Base-by-base conservation (phyloP, 2,888 invertebrate species). In the Drosophila setosimentum region DNA sequence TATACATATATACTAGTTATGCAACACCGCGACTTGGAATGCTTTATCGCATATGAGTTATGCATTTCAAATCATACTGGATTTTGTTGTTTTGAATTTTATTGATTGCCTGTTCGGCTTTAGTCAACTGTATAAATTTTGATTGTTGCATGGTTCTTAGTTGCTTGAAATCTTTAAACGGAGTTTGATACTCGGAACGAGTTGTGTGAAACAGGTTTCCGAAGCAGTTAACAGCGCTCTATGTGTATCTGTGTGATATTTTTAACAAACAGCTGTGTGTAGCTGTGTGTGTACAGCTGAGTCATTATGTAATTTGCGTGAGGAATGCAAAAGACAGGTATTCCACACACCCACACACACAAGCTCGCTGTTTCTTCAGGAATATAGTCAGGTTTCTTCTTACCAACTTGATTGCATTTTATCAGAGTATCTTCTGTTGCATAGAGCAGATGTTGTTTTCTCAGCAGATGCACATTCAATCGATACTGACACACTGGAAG, bases 221-320 rank as follows among this genome's bases (percentile, higher is more conserved):
- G 16, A 18, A 21, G 33, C n/a, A 61, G 59, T n/a, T 53, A 24
- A 30, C 8, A 42, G 40, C 30, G 16, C 10, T 24, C 24, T 32
- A 30, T 57, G 53, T 33, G 32, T 32, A n/a, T 1, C n/a, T 32
- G 29, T 32, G 2, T n/a, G 37, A 21, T 16, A 2, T 24, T 45
- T 45, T 8, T 24, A 24, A 21, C 21, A 18, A 35, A 50, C 40
- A 40, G 49, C 49, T 49, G n/a, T 55, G 27, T 55, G 53, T 7
- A 24, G 21, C 11, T 55, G 29, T 27, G 27, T 66, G 24, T 50
- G 24, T 59, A 27, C 40, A 51, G 51, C 61, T 78, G 75, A 78
- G 55, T 82, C 76, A 80, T 79, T 76, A 75, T 64, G 37, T 73
- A 63, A 82, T 70, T 80, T 78, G 55, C 49, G 59, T 71, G 48